These are phyloP conservation scores for Ceratina australensis DNA, from an alignment of 1,140 invertebrate species.

Conservation along the genomic window DNA sequence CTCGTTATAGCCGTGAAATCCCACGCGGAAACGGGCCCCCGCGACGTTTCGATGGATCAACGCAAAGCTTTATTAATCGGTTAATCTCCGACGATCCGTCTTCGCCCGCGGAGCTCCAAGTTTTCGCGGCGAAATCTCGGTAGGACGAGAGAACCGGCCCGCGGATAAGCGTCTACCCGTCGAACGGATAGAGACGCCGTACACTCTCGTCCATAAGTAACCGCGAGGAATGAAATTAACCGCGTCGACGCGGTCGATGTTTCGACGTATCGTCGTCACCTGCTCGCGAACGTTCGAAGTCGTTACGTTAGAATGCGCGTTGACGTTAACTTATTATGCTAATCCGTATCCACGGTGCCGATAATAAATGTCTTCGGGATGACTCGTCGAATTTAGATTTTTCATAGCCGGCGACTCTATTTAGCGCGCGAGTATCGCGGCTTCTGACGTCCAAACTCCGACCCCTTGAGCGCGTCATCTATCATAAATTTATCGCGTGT, in stretches of 20 bases:
- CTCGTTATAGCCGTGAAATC: constrained; percentile 11
- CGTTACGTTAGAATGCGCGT: too few relatives aligned
- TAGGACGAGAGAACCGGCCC: not conserved
- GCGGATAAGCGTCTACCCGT: not conserved
- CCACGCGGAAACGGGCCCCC: too few relatives aligned
- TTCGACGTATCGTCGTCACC: too few relatives aligned
- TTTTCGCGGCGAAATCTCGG: not conserved
- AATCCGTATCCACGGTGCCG: not conserved
- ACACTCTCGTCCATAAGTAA: too few relatives aligned
- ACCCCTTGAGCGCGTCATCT: not conserved
- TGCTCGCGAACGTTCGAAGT: too few relatives aligned
- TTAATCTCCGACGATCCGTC: constrained; percentile 2
- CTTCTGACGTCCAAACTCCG: not conserved
- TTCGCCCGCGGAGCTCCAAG: not conserved
- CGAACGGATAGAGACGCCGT: not conserved
- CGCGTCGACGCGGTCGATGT: too few relatives aligned
- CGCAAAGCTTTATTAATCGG: constrained; percentile 33
- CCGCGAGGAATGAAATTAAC: too few relatives aligned
- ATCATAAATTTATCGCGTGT: constrained; percentile 13
- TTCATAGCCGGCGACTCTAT: not conserved
- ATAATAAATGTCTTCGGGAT: not conserved
- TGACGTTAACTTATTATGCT: too few relatives aligned
- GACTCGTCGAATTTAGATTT: constrained; percentile 7
- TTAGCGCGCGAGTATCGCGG: not conserved
- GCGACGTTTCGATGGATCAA: constrained; percentile 14